Evolutionary conservation across 2,888 invertebrate species (phyloP).

Genomic region (Idaea aversata): DNA sequence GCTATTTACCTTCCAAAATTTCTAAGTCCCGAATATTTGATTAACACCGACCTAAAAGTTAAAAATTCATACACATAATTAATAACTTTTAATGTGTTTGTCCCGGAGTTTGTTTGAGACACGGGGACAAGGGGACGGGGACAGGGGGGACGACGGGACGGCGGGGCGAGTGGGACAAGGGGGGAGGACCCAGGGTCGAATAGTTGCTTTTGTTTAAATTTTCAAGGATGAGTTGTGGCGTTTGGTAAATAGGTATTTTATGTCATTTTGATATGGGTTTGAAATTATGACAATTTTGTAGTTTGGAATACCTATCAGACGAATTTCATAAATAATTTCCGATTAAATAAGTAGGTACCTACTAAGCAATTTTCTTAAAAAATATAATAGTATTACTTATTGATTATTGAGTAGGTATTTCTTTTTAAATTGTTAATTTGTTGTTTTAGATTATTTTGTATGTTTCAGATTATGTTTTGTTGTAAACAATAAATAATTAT

Average conservation of each 20-base stretch:
- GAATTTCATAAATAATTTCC: not conserved
- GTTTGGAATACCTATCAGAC: not conserved
- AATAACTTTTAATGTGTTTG: conserved; percentile 6
- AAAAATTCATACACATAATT: conserved; percentile 5
- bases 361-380: no score
- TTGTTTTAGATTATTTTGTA: no score
- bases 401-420: no score
- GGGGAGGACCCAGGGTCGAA: not conserved
- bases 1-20: not conserved
- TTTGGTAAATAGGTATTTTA: not conserved
- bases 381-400: no score
- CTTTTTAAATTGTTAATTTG: no score
- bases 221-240: conserved; percentile 1
- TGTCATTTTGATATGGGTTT: not conserved
- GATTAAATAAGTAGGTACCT: no score
- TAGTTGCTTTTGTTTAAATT: not conserved
- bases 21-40: not conserved
- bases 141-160: not conserved
- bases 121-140: not conserved
- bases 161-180: not conserved
- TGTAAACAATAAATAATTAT: no score
- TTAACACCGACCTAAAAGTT: not conserved
- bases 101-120: not conserved
- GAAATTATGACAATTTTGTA: not conserved
- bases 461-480: no score